Percentiles rank a stretch among this genome's conserved stretches.
phyloP scores from a whole-genome alignment of 2,797 vertebrate genomes.

The Naso thynnoides region DNA sequence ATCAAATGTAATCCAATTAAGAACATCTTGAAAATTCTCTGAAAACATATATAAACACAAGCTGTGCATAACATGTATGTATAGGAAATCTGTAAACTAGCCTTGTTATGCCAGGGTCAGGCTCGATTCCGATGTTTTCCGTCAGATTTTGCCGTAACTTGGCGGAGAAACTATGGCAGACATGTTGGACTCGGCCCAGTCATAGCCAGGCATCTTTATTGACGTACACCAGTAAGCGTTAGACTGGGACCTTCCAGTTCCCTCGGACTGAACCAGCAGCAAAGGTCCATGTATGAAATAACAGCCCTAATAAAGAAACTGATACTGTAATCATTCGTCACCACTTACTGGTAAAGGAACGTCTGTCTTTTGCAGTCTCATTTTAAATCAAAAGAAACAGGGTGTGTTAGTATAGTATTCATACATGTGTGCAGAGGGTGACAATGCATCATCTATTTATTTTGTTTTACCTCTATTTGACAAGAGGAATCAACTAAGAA shows the following conservation, averaged over 20 bases:
- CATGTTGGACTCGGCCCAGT: background rate
- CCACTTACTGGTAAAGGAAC: background rate
- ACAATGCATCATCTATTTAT: too few species aligned
- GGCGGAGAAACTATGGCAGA: background rate
- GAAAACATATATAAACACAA: background rate
- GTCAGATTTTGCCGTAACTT: background rate
- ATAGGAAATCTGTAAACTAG: background rate
- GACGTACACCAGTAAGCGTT: background rate
- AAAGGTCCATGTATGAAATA: constrained; percentile 3
- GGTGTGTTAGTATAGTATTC: background rate
- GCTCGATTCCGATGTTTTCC: background rate
- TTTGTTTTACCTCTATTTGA: too few species aligned
- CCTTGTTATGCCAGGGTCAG: background rate
- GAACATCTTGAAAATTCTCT: constrained; percentile 20
- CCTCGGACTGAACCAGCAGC: background rate
- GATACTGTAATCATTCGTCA: background rate
- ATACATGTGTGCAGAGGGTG: background rate
- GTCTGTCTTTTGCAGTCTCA: background rate
- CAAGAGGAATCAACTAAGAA: too few species aligned
- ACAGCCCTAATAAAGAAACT: background rate
- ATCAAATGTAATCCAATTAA: constrained; percentile 35
- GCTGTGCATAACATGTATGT: background rate
- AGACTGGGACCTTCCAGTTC: background rate
- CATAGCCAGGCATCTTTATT: background rate
- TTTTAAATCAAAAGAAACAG: background rate